Conservation (phyloP, 1,140 invertebrate species). For the Halictus rubicundus region DNA sequence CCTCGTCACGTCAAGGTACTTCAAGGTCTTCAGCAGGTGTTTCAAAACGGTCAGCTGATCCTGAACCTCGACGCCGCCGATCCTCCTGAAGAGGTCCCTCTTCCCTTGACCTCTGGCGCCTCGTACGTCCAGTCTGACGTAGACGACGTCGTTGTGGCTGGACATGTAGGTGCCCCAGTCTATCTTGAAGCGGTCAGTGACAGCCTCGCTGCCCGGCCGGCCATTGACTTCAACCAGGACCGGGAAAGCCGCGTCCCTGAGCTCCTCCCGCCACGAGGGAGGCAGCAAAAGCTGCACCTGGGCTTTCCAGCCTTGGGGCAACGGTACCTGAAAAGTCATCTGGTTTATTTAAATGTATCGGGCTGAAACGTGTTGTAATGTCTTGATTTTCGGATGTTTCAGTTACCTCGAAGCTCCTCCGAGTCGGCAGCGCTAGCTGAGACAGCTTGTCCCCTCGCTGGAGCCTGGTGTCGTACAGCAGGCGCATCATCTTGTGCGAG, state of each 20-base stretch:
- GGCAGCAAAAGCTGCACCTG: conserved; percentile 90
- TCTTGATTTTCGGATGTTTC: too few relatives aligned
- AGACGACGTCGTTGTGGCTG: conserved; percentile 94
- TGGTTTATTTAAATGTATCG: too few relatives aligned
- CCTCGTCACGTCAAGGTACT: conserved; percentile 92
- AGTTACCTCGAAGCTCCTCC: conserved; percentile 85
- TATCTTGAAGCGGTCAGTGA: conserved; percentile 91
- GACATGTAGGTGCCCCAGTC: conserved; percentile 97
- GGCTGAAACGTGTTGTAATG: too few relatives aligned
- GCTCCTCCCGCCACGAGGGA: conserved; percentile 90
- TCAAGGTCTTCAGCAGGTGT: conserved; percentile 89
- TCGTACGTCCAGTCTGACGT: conserved; percentile 92
- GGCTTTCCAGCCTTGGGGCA: conserved; percentile 88
- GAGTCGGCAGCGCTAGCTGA: conserved; percentile 87
- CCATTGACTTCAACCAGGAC: conserved; percentile 94
- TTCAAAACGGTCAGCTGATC: conserved; percentile 93
- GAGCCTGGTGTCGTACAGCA: conserved; percentile 88
- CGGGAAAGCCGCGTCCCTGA: conserved; percentile 91
- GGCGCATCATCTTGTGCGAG: conserved; percentile 86
- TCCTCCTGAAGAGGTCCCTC: conserved; percentile 87
- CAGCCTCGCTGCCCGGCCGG: conserved; percentile 92
- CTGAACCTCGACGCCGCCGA: conserved; percentile 93
- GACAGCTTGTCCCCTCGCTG: conserved; percentile 84
- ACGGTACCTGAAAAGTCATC: conserved; percentile 80
- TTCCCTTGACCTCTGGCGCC: conserved; percentile 92